A percentile compares a stretch with the other conserved stretches of the same genome.
Conservation (phyloP, 2,888 invertebrate species). For the Oithona nana region DNA sequence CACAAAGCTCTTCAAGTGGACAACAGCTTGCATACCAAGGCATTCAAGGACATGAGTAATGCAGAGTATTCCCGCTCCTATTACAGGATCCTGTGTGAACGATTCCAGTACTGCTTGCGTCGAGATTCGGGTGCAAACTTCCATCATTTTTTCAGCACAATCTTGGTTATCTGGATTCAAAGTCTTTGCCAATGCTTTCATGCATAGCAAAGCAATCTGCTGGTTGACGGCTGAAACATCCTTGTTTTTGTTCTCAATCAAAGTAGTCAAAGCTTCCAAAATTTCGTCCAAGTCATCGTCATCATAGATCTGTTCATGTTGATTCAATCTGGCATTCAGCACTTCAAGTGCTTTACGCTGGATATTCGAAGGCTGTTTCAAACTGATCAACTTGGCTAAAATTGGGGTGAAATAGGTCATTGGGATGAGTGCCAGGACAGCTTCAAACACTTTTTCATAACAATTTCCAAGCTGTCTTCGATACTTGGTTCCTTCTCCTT, state of each 20-base stretch:
- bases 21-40: constrained; percentile 5
- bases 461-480: background rate
- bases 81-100: background rate
- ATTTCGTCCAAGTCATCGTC: background rate
- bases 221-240: background rate
- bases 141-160: background rate
- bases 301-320: background rate
- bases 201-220: constrained; percentile 5
- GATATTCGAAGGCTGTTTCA: background rate
- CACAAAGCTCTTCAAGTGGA: constrained; percentile 1
- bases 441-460: constrained; percentile 3
- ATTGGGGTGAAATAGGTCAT: background rate
- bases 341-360: constrained; percentile 9
- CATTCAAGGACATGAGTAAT: background rate
- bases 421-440: background rate
- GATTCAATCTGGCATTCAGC: background rate
- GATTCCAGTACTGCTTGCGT: background rate
- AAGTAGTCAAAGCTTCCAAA: background rate
- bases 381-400: background rate
- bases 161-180: background rate
- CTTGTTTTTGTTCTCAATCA: background rate
- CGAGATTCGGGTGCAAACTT: background rate
- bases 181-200: background rate
- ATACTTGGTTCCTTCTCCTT: background rate
- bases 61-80: background rate